phyloP scores from a whole-genome alignment of 2,888 invertebrate genomes.

The Azorinus chamasolen region DNA sequence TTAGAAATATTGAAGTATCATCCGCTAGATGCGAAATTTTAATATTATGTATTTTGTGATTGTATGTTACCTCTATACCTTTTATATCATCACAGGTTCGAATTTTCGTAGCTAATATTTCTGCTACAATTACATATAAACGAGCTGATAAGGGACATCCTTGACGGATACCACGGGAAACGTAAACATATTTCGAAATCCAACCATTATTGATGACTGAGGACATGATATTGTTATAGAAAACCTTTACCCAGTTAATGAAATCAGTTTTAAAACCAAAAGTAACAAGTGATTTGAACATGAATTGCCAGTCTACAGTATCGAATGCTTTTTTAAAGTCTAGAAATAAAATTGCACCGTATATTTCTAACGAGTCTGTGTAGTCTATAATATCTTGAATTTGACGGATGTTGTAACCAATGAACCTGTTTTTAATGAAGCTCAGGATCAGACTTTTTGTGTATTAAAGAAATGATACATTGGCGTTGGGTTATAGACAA shows the following conservation, averaged over 20 bases:
- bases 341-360: slow-evolving; percentile 37
- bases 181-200: background rate
- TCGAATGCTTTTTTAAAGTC: slow-evolving; percentile 46
- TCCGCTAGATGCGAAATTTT: background rate
- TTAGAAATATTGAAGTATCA: background rate
- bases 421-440: slow-evolving; percentile 28
- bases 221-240: background rate
- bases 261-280: slow-evolving; percentile 1
- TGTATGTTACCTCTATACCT: background rate
- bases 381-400: slow-evolving; percentile 40
- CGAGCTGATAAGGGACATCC: slow-evolving; percentile 8
- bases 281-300: background rate
- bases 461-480: too few species aligned
- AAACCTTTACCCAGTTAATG: background rate
- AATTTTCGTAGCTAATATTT: slow-evolving; percentile 9
- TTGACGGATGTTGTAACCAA: slow-evolving; percentile 32
- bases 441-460: too few species aligned
- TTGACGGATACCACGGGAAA: background rate
- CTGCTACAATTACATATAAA: background rate
- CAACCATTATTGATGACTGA: background rate
- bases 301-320: background rate
- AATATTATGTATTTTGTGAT: background rate
- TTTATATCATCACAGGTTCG: background rate
- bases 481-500: too few species aligned
- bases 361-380: slow-evolving; percentile 17